Percentiles rank a stretch among this genome's conserved stretches.
phyloP scores from a whole-genome alignment of 2,797 vertebrate species.

The Gastrophryne carolinensis region DNA sequence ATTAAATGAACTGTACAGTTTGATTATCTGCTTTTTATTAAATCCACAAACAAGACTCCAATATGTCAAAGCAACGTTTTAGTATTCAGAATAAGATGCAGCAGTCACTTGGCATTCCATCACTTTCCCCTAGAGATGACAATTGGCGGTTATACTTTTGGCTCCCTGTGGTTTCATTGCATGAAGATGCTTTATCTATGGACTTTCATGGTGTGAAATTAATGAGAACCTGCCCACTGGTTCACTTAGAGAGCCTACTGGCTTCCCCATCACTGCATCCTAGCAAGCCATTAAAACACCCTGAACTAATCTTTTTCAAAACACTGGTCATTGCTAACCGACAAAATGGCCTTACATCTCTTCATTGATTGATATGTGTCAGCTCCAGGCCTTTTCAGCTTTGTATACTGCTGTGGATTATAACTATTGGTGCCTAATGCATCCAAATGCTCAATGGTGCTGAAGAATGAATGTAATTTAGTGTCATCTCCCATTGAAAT shows the following conservation, averaged over 20 bases:
- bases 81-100: constrained; percentile 12
- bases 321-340: constrained; percentile 22
- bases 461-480: constrained; percentile 4
- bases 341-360: constrained; percentile 6
- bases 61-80: neutral
- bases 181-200: constrained; percentile 37
- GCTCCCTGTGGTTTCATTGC: constrained; percentile 37
- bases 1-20: neutral
- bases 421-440: neutral
- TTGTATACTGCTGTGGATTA: neutral
- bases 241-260: constrained; percentile 30
- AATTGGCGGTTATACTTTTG: constrained; percentile 30
- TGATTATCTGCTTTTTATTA: neutral
- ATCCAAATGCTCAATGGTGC: constrained; percentile 6
- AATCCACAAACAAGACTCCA: neutral
- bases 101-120: constrained; percentile 17
- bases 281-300: constrained; percentile 41
- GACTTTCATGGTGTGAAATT: constrained; percentile 30
- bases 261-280: constrained; percentile 43
- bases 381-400: neutral
- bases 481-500: neutral
- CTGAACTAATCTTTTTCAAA: constrained; percentile 37
- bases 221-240: constrained; percentile 36
- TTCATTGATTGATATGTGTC: constrained; percentile 35
- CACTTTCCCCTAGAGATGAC: constrained; percentile 35